Conservation (phyloP, 2,888 invertebrate species). For the Lysandra coridon region DNA sequence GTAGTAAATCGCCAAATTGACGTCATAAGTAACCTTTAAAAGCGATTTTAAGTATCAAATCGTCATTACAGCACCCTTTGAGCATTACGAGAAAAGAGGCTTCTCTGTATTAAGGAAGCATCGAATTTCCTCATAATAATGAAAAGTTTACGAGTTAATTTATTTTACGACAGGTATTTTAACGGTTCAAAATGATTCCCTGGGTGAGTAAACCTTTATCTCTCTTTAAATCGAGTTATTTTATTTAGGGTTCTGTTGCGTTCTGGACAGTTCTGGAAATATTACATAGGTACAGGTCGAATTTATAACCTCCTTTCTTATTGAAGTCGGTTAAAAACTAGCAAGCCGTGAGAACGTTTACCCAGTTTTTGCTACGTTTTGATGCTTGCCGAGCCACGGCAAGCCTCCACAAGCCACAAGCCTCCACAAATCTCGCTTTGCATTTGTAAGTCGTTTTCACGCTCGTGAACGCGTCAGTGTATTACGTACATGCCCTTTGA, state of each 20-base stretch:
- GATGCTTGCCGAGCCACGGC: no score
- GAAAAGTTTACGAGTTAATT: constrained; percentile 33
- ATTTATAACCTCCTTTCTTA: no score
- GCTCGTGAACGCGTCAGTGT: no score
- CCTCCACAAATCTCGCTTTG: no score
- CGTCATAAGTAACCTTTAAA: neutral
- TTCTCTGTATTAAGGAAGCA: constrained; percentile 29
- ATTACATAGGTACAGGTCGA: no score
- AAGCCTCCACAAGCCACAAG: no score
- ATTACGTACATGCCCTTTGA: no score
- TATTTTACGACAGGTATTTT: constrained; percentile 33
- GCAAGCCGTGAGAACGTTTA: neutral
- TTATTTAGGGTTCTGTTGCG: neutral
- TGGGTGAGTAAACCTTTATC: constrained; percentile 29
- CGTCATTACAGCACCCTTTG: constrained; percentile 11
- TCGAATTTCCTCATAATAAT: constrained; percentile 34
- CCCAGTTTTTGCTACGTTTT: neutral
- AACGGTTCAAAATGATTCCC: constrained; percentile 28
- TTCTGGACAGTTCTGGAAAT: no score
- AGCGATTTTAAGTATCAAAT: constrained; percentile 1
- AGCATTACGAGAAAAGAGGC: neutral
- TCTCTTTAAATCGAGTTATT: neutral
- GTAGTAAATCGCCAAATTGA: neutral
- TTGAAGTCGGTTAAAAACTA: no score
- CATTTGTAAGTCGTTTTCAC: no score